Percentiles rank a stretch among this genome's conserved stretches.
Conservation (phyloP, 2,888 invertebrate species). For the Petrophora chlorosata region DNA sequence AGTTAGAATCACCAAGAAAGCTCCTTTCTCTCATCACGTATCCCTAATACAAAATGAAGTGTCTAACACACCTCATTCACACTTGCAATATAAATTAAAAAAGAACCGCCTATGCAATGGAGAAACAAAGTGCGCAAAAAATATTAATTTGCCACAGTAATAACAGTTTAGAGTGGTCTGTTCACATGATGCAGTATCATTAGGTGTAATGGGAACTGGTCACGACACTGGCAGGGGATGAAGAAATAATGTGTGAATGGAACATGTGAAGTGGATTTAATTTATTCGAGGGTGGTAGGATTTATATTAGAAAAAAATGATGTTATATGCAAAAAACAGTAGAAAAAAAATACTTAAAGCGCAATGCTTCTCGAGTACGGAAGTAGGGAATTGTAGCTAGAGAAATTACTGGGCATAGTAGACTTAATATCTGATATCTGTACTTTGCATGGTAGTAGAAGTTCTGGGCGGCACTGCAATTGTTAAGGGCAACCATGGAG, state of each 20-base stretch:
- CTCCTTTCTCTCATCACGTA: too few species aligned
- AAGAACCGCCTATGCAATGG: neutral
- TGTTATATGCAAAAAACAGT: neutral
- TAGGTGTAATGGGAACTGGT: constrained; percentile 38
- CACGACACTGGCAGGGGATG: constrained; percentile 35
- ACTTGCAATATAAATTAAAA: constrained; percentile 2
- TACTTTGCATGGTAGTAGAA: too few species aligned
- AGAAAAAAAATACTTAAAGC: too few species aligned
- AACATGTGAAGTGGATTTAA: constrained; percentile 14
- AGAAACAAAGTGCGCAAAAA: constrained; percentile 1
- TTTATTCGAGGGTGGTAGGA: neutral
- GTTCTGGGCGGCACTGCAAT: too few species aligned
- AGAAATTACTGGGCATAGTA: too few species aligned
- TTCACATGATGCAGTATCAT: constrained; percentile 35
- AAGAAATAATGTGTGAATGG: constrained; percentile 7
- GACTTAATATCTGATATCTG: too few species aligned
- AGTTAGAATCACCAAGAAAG: too few species aligned
- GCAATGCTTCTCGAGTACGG: too few species aligned
- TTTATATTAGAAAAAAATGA: neutral
- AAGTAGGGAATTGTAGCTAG: too few species aligned
- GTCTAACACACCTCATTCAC: too few species aligned
- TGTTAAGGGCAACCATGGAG: too few species aligned
- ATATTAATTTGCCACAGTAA: constrained; percentile 11
- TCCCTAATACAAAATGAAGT: too few species aligned
- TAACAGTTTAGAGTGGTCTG: constrained; percentile 19